These are phyloP conservation scores for Ptilonorhynchus violaceus DNA, from an alignment of 2,113 vertebrate genomes.

Conservation along the genomic window DNA sequence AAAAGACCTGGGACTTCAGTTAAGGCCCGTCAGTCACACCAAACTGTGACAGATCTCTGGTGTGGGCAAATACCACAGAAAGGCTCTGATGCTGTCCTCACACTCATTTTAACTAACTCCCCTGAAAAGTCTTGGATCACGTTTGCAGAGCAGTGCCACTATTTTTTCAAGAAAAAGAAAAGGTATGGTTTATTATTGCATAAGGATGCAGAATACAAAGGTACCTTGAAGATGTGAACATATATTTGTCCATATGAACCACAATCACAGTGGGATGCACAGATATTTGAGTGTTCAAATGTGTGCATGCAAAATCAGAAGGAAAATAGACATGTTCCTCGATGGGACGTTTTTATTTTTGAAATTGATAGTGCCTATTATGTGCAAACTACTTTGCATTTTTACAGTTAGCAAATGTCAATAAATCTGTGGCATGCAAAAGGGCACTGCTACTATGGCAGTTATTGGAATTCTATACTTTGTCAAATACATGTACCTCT, in stretches of 20 bases:
- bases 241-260: neutral
- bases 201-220: neutral
- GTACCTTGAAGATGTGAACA: neutral
- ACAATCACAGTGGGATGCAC: neutral
- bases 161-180: neutral
- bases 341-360: constrained; percentile 42
- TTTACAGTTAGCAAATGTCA: constrained; percentile 69
- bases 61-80: neutral
- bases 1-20: neutral
- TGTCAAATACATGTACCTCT: constrained; percentile 76
- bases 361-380: constrained; percentile 38
- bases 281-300: neutral
- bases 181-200: neutral
- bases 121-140: neutral
- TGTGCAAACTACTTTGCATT: constrained; percentile 38
- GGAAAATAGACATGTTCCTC: neutral
- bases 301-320: neutral
- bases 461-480: constrained; percentile 74
- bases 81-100: neutral
- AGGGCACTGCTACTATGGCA: constrained; percentile 66
- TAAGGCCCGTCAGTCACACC: neutral
- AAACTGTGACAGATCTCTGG: neutral
- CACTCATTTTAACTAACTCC: neutral
- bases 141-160: neutral
- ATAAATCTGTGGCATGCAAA: constrained; percentile 73